phyloP scores from a whole-genome alignment of 2,113 vertebrate genomes.

The Synchiropus splendidus region DNA sequence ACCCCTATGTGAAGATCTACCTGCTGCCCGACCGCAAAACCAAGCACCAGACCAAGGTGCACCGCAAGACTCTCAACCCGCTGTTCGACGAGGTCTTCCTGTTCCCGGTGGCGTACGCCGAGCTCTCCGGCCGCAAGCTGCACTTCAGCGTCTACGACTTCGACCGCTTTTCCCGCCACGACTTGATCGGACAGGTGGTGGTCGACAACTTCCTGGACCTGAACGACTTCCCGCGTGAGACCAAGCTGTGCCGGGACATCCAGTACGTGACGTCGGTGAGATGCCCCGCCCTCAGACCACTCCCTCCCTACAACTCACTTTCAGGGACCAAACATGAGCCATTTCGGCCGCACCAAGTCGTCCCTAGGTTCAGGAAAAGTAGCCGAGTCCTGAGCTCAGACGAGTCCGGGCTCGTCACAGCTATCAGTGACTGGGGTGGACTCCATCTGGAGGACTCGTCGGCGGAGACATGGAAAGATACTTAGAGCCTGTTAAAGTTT shows the following conservation, averaged over 20 bases:
- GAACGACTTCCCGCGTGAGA: constrained; percentile 92
- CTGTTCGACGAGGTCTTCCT: constrained; percentile 97
- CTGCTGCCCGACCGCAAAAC: constrained; percentile 95
- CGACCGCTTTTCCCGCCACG: constrained; percentile 95
- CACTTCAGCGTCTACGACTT: constrained; percentile 99
- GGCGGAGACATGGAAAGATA: constrained; percentile 60
- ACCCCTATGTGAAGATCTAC: constrained; percentile 98
- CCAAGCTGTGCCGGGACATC: constrained; percentile 90
- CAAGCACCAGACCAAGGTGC: constrained; percentile 99
- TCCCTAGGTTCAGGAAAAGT: too few relatives aligned
- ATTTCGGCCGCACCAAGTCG: too few relatives aligned
- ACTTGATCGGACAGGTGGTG: constrained; percentile 94
- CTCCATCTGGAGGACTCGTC: constrained; percentile 24
- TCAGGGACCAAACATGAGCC: too few relatives aligned
- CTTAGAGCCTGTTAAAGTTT: constrained; percentile 62
- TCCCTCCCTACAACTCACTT: too few relatives aligned
- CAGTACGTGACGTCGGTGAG: constrained; percentile 95
- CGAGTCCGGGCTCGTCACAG: neutral
- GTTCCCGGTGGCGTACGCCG: constrained; percentile 85
- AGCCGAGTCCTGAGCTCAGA: neutral
- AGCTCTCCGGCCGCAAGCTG: constrained; percentile 83
- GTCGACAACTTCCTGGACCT: constrained; percentile 98
- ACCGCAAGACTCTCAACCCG: constrained; percentile 96
- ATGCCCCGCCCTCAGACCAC: too few relatives aligned
- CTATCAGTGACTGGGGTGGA: constrained; percentile 15